Conservation (phyloP, 2,888 invertebrate species). For the Sialis lutaria region DNA sequence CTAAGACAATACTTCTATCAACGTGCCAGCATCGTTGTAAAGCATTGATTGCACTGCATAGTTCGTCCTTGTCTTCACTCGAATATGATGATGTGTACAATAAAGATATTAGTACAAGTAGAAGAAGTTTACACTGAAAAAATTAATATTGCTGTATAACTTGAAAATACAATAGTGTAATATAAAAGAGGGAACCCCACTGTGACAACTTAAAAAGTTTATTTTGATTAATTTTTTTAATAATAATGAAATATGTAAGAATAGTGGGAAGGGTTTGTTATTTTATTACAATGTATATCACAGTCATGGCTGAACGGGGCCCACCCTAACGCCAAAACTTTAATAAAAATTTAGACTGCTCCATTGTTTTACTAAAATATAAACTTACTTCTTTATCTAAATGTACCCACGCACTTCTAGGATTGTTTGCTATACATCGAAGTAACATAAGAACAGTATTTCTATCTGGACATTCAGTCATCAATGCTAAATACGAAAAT, state of each 20-base stretch:
- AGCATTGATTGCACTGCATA: neutral
- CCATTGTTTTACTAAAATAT: neutral
- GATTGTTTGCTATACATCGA: constrained; percentile 1
- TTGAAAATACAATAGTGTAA: too few species aligned
- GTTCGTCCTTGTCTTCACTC: neutral
- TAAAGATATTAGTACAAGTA: neutral
- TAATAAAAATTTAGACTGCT: neutral
- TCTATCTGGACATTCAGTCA: neutral
- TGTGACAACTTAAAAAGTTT: too few species aligned
- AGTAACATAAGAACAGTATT: neutral
- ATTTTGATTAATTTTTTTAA: too few species aligned
- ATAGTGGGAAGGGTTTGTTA: too few species aligned
- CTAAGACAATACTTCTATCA: neutral
- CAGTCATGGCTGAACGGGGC: too few species aligned
- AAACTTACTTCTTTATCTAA: neutral
- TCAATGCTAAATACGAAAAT: neutral
- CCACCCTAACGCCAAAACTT: too few species aligned
- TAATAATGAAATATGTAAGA: too few species aligned
- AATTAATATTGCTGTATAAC: too few species aligned
- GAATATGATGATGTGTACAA: neutral
- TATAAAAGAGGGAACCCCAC: too few species aligned
- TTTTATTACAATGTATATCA: too few species aligned
- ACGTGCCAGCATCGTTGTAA: neutral
- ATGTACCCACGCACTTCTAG: neutral
- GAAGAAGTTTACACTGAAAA: neutral